Percentiles rank a stretch among this genome's conserved stretches.
Conservation (phyloP, 1,140 invertebrate genomes). For the Sycophaga agraensis region DNA sequence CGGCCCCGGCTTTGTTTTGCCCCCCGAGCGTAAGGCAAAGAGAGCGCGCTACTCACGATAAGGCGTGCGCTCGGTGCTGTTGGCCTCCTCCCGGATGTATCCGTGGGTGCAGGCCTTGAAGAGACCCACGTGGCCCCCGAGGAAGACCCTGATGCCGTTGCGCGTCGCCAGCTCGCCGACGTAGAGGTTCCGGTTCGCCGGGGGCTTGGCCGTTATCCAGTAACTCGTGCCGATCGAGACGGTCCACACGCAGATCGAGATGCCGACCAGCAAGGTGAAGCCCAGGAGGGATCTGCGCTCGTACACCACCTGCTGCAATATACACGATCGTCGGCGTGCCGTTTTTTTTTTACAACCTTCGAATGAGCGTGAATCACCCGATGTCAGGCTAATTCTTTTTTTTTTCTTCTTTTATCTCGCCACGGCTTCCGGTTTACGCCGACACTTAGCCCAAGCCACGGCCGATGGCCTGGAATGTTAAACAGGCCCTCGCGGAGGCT, state of each 20-base stretch:
- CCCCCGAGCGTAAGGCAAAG: no score
- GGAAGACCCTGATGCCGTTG: conserved; percentile 62
- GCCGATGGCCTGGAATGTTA: no score
- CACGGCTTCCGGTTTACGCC: no score
- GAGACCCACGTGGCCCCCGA: conserved; percentile 64
- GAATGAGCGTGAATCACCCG: no score
- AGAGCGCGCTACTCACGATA: conserved; percentile 40
- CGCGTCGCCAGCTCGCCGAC: conserved; percentile 58
- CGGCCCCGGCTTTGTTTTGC: no score
- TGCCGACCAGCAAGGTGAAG: conserved; percentile 67
- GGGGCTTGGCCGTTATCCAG: conserved; percentile 69
- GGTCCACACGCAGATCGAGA: conserved; percentile 72
- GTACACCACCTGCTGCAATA: conserved; percentile 67
- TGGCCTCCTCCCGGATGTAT: conserved; percentile 38
- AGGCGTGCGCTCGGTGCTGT: conserved; percentile 31
- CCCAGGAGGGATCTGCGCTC: conserved; percentile 70
- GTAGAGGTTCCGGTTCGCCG: conserved; percentile 16
- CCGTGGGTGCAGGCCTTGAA: conserved; percentile 66
- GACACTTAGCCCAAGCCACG: no score
- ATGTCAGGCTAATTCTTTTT: no score
- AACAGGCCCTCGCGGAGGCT: no score
- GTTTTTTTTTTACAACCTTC: no score
- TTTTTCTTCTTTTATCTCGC: no score
- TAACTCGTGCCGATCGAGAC: conserved; percentile 73
- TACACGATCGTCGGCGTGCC: no score